Base-by-base conservation (phyloP, 2,888 invertebrate species). In the Diachrysia chrysitis region DNA sequence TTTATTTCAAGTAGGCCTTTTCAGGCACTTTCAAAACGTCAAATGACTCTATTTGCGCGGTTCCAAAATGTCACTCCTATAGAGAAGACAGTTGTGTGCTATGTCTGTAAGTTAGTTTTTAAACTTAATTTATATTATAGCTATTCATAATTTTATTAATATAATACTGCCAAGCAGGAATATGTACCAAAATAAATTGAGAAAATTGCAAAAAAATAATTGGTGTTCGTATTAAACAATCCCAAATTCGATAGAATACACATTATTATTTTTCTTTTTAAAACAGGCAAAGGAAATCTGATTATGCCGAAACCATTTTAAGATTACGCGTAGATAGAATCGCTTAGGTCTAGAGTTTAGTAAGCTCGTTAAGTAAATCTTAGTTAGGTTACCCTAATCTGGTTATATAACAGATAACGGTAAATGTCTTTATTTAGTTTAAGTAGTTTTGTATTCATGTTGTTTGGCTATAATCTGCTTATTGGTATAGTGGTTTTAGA, bases 261-360 rank as follows among this genome's bases (percentile, higher is more conserved):
- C n/a, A n/a, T n/a, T n/a, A n/a, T n/a, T n/a, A n/a, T n/a, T 74
- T 72, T 76, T 58, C 58, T 54, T n/a, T 64, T 61, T 58, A 23
- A 63, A 62, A 62, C 3, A 51, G 54, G 76, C 68, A 54, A 55
- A 62, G 64, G 56, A 59, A 68, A 64, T 37, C 19, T 59, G 63
- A 54, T 21, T 59, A 69, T 76, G 76, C 72, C 64, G 68, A 64
- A 73, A 51, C 63, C 56, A 23, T 62, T 55, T 42, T 2, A 14
- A 42, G n/a, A 42, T 42, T 42, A 42, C n/a, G n/a, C 7, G 14
- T 32, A 74, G 60, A 76, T 71, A 71, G 58, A 53, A 58, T 56
- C 68, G 58, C 32, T 68, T 71, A 53, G 63, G 55, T 35, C 46
- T 37, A 32, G 3, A 46, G 56, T 58, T 72, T 63, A 16, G 63